Conservation (phyloP, 2,797 vertebrate genomes). For the Chiloscyllium punctatum region DNA sequence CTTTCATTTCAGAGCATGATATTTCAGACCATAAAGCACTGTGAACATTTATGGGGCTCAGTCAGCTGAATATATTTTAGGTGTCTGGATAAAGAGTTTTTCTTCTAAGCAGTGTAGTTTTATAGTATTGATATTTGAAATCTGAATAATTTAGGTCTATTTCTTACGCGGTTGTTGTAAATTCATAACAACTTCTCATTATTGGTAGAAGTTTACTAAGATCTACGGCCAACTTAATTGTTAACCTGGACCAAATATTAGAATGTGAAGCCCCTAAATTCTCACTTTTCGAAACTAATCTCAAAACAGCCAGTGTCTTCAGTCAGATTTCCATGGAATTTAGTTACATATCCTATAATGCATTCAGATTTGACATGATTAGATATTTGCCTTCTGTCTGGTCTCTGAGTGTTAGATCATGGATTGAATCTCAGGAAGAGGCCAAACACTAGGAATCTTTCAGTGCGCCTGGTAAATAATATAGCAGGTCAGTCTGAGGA, state of each 20-base stretch:
- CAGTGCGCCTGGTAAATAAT: neutral
- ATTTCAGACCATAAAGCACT: neutral
- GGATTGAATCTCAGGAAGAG: neutral
- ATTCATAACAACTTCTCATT: neutral
- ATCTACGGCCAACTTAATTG: neutral
- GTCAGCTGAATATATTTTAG: neutral
- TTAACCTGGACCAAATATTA: neutral
- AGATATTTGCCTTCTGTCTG: neutral
- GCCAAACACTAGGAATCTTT: neutral
- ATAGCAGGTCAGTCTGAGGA: neutral
- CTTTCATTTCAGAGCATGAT: neutral
- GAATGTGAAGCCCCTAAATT: neutral
- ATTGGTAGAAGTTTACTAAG: neutral
- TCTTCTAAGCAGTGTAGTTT: neutral
- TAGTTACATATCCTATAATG: neutral
- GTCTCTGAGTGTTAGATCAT: neutral
- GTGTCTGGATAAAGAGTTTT: neutral
- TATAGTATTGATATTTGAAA: neutral
- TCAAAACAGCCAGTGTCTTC: neutral
- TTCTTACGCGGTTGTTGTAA: neutral
- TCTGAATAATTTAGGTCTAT: neutral
- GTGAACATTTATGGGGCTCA: neutral
- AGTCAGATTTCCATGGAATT: neutral
- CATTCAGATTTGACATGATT: neutral
- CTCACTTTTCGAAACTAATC: neutral